Base-by-base conservation (phyloP, 2,888 invertebrate genomes). In the Agrypnus murinus region DNA sequence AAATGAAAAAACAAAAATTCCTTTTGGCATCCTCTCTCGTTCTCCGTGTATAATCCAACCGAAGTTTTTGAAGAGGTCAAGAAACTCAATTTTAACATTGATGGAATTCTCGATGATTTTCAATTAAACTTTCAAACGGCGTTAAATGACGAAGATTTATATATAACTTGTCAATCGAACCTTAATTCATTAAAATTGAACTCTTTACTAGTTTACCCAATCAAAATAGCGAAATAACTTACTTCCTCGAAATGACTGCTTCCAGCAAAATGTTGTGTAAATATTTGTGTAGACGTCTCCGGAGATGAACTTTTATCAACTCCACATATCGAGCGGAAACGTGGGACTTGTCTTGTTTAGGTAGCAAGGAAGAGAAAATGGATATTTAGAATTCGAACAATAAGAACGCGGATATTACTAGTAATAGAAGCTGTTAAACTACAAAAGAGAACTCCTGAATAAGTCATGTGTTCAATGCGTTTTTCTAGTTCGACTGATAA, bases 231-330 rank as follows among this genome's bases (percentile, higher is more conserved):
- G 32, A 50, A 50, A 32, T 50, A 50, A 50, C 50, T 50, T 32
- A 31, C 50, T 50, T 12, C 31, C 6, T 50, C 50, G 31, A 50
- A 50, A 50, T 50, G 50, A 50, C 45, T 59, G 59, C 59, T 59
- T 31, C 43, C 14, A 59, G 59, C 45, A 45, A 59, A 59, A 59
- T 45, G 45, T 31, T 45, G 45, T 32, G 43, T 45, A 32, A 59
- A 45, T 59, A 59, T 59, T 59, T 59, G 59, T 59, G 31, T 14
- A 59, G 59, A 59, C 43, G 45, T 59, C 59, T 45, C 59, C 43
- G 45, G 43, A 45, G 59, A 59, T 59, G 43, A n/a, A 43, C 59
- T 32, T 45, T 59, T 59, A 45, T 45, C 59, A 59, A 32, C 59
- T 50, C 32, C 59, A 59, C 59, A 59, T 59, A 59, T 59, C 45